Evolutionary conservation across 1,140 invertebrate species (phyloP).

Genomic region (Atta colombica): DNA sequence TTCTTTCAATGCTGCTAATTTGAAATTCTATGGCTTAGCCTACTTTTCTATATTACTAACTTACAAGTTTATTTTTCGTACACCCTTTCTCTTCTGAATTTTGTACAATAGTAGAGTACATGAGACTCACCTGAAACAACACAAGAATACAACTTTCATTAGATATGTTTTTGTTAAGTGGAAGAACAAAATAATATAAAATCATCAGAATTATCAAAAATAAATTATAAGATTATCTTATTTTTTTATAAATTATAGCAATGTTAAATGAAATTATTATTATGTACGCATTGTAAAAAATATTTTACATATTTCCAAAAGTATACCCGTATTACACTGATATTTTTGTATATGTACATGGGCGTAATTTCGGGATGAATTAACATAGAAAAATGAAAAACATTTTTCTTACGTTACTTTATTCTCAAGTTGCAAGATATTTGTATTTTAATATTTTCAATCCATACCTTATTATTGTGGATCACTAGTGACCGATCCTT

Average conservation of each 20-base stretch:
- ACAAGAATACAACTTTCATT: conserved; percentile 20
- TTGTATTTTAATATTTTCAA: background rate
- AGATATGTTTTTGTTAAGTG: conserved; percentile 6
- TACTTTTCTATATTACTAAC: conserved; percentile 59
- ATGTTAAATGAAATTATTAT: background rate
- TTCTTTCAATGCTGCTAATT: conserved; percentile 46
- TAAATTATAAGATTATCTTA: background rate
- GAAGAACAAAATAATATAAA: background rate
- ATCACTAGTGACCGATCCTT: too few relatives aligned
- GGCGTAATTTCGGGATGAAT: background rate
- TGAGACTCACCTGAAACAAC: conserved; percentile 78
- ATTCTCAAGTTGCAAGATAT: background rate
- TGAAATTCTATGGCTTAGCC: conserved; percentile 67
- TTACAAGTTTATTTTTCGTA: conserved; percentile 59
- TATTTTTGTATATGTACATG: background rate
- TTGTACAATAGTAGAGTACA: background rate
- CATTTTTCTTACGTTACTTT: background rate
- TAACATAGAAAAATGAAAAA: background rate
- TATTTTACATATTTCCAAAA: background rate
- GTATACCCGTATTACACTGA: too few relatives aligned
- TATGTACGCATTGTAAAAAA: background rate
- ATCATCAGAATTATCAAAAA: too few relatives aligned
- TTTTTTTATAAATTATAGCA: background rate
- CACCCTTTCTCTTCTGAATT: conserved; percentile 29
- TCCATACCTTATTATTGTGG: too few relatives aligned